phyloP scores from a whole-genome alignment of 2,113 vertebrate species.

The Chionis minor region DNA sequence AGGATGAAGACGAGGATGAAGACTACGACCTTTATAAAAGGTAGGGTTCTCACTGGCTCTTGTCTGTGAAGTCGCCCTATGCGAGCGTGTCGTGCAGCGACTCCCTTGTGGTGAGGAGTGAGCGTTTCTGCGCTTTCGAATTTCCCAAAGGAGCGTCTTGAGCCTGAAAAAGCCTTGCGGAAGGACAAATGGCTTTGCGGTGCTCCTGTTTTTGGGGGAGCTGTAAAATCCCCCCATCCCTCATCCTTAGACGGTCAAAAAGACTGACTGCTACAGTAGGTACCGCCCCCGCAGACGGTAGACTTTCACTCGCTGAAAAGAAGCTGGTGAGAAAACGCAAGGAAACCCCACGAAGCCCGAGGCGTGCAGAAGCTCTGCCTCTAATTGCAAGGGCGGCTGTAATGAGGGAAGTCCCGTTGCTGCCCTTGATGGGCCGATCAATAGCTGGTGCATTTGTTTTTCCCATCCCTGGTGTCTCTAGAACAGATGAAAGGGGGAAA shows the following conservation, averaged over 20 bases:
- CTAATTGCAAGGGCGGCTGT: not conserved
- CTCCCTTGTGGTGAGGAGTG: not conserved
- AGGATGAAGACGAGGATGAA: conserved; percentile 74
- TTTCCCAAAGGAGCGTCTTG: not conserved
- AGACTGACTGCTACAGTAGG: not conserved
- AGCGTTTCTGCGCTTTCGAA: not conserved
- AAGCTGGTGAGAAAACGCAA: not conserved
- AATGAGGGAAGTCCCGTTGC: not conserved
- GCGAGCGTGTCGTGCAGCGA: not conserved
- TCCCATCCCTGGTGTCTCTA: not conserved
- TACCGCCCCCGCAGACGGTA: not conserved
- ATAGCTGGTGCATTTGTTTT: not conserved
- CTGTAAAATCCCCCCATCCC: not conserved
- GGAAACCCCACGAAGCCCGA: not conserved
- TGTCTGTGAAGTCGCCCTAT: not conserved
- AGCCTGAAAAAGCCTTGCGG: not conserved
- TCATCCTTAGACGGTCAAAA: not conserved
- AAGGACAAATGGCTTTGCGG: not conserved
- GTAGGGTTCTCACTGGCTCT: conserved; percentile 19
- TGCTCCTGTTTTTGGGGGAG: not conserved
- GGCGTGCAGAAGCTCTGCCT: not conserved
- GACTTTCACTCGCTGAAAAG: not conserved
- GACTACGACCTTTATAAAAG: conserved; percentile 80
- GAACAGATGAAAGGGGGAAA: not conserved
- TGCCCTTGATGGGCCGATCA: not conserved